Conservation (phyloP, 30 jellyfish, hydroid and myxozoan genomes). For the Turritopsis dohrnii region DNA sequence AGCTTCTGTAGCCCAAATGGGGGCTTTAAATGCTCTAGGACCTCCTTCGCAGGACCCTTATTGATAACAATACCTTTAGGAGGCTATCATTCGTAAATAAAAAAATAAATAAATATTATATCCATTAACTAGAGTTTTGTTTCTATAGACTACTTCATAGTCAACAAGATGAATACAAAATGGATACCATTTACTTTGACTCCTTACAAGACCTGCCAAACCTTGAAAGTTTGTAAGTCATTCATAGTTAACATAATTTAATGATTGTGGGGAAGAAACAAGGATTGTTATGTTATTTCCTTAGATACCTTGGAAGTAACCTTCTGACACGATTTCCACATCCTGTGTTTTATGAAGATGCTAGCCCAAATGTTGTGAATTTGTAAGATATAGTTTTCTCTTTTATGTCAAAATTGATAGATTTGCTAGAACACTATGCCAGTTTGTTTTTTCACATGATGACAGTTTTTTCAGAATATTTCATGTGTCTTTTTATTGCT, state of each 20-base stretch:
- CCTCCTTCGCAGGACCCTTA: too few relatives aligned
- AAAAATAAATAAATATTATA: too few relatives aligned
- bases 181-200: constrained; percentile 48
- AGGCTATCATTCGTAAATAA: too few relatives aligned
- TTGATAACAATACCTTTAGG: too few relatives aligned
- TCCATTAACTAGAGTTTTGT: background rate
- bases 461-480: background rate
- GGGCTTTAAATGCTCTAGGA: too few relatives aligned
- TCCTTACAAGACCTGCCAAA: constrained; percentile 52
- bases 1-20: too few relatives aligned
- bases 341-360: constrained; percentile 58
- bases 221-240: constrained; percentile 61
- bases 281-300: background rate
- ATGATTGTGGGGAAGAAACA: background rate
- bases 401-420: background rate
- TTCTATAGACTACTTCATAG: constrained; percentile 49
- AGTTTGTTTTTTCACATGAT: background rate
- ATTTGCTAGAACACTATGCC: too few relatives aligned
- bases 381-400: constrained; percentile 45
- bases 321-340: constrained; percentile 52
- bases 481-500: background rate
- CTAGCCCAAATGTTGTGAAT: constrained; percentile 40
- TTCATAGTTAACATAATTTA: background rate
- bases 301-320: constrained; percentile 74
- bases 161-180: constrained; percentile 43